Base-by-base conservation (phyloP, 1,140 invertebrate genomes). In the Aphaenogaster floridana region DNA sequence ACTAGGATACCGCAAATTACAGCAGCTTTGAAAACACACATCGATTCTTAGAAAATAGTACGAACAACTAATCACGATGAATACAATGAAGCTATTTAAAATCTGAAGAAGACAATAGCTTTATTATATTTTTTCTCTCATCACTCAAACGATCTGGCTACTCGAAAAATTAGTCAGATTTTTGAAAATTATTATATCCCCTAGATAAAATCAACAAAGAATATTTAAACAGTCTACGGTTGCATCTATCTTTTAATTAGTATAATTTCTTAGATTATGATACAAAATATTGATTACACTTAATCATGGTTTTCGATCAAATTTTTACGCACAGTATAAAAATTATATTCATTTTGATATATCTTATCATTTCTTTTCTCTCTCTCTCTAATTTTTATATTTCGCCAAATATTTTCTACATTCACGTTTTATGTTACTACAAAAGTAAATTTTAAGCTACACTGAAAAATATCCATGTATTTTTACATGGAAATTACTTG, bases 101-200 rank as follows among this genome's bases (percentile, higher is more conserved):
- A 92, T 92, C 91, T 88, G 86, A 86, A 92, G 90, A 91, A 89
- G 89, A 87, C 93, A 93, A 86, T 88, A 86, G 80, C 72, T 91
- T 86, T 79, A 88, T 87, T 89, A 7, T 3, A 54, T 89, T 88
- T 87, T 89, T 86, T 89, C 86, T 87, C 90, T 88, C 90, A 86
- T 87, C 89, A 92, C 69, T 86, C 89, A 92, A 93, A 93, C 89
- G 86, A 89, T 80, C 87, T 86, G 88, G 81, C 83, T 71, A 92
- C 93, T 93, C 87, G 90, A 94, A 94, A 94, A 93, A 92, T 92
- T 94, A 92, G 92, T 94, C 91, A 93, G 84, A 88, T 88, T 93
- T 89, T 84, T 68, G 61, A 86, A 86, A 90, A 80, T 80, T 52
- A 81, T 76, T 59, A 74, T 90, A 64, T 86, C 66, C 48, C 34